Evolutionary conservation across 2,113 vertebrate species (phyloP), one percentile per base, ranked within the genome.

Genomic region (Varanus salvator): DNA sequence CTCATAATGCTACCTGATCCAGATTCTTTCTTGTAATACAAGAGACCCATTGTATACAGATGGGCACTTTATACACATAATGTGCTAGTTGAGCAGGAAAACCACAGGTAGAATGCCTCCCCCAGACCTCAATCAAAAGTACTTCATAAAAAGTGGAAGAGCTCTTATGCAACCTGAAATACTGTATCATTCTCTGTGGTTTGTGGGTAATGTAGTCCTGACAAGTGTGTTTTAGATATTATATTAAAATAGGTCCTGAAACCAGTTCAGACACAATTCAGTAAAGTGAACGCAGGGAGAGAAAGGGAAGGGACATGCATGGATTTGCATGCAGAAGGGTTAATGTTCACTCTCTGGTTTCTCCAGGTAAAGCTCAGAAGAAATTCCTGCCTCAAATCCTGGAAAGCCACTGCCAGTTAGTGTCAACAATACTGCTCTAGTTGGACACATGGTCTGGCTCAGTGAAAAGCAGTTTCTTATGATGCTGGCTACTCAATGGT

Each of bases 131-230:
- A 64, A 31, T 38, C n/a, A 52, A 38, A 64, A 87, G 15, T 66
- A 87, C 34, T 19, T 38, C 75, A 91, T 85, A 82, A 74, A 94
- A 95, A 95, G 87, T 85, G 93, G 93, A 93, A 50, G 66, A 91
- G 48, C 25, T 88, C 84, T 38, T 78, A 31, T 78, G 34, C 38
- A 87, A 77, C 54, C 54, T 38, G 48, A 87, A 69, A 50, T 87
- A 80, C 29, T 85, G 44, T 66, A 25, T 23, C 57, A 66, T 66
- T 77, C 31, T 87, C 4, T 83, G 88, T 74, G 89, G 87, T 48
- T 19, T 23, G n/a, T 21, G 75, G 91, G 84, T 71, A 90, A 17
- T 87, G 31, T 44, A 80, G 50, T 69, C 80, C 44, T 48, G 76
- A 80, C 92, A 93, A 91, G 69, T 29, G 2, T 78, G 25, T n/a